Base-by-base conservation (phyloP, 2,113 vertebrate species). In the Symphodus melops region DNA sequence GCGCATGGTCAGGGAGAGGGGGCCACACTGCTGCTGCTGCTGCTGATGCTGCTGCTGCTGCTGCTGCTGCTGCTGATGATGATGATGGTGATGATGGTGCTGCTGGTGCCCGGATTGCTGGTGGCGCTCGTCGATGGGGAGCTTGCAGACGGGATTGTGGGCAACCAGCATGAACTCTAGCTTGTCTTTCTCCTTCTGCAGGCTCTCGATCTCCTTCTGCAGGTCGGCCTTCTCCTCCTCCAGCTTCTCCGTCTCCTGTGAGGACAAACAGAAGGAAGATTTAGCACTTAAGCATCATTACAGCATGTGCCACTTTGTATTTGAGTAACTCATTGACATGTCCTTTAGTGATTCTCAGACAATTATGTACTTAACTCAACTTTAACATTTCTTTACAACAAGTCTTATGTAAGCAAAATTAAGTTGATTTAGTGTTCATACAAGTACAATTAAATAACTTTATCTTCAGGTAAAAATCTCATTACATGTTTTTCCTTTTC, bases 141-240 rank as follows among this genome's bases (percentile, higher is more conserved):
- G 95, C 90, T 99, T 99, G 90, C 98, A 99, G 79, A 97, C 93
- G 0, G 98, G 97, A 68, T 97, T 96, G 46, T 99, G 98, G 68
- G 98, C 98, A 25, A 99, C 97, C 83, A 99, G 84, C 97, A 99
- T 98, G 92, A 99, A 99, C 85, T 99, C 97, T 92, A 99, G 92
- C 93, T 98, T 99, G 87, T 99, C 98, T 80, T 99, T 99, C 93
- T 99, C 98, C 74, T 99, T 99, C 93, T 98, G 97, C 68, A 99
- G 91, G 63, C 90, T 96, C 25, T 98, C 97, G 0, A 99, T 99
- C 92, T 99, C 98, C 21, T 99, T 99, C 91, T 99, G 98, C 80
- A 99, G 91, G 54, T 97, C 96, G 0, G 98, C 96, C 72, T 99
- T 99, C 77, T 99, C 98, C 64, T 99, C 97, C 85, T 99, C 98